Percentiles rank a stretch among this genome's conserved stretches.
Conservation (phyloP, 2,797 vertebrate species). For the Poecilia wingei region DNA sequence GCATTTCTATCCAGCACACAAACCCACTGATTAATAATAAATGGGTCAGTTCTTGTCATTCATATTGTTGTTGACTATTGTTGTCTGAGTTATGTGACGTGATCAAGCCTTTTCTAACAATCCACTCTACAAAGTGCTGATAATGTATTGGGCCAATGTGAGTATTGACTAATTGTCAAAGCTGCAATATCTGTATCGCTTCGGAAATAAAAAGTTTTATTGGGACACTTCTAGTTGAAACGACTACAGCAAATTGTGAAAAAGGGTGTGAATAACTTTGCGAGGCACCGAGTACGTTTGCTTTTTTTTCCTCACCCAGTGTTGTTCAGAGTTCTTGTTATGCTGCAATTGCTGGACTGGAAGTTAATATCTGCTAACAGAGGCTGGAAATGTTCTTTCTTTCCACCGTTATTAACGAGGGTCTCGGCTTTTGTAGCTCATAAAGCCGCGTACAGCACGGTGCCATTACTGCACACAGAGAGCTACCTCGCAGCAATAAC, state of each 20-base stretch:
- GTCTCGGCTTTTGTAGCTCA: constrained; percentile 47
- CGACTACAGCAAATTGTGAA: neutral
- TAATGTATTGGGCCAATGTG: too few species aligned
- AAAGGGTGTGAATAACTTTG: neutral
- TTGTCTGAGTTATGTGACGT: neutral
- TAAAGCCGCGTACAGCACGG: constrained; percentile 22
- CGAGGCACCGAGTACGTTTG: neutral
- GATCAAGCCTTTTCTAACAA: neutral
- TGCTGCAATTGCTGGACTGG: neutral
- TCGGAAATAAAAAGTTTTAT: too few species aligned
- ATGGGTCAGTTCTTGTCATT: too few species aligned
- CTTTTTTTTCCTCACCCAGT: neutral
- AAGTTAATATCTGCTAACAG: neutral
- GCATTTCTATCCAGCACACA: too few species aligned
- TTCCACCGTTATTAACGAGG: constrained; percentile 49
- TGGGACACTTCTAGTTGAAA: neutral
- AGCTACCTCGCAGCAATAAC: constrained; percentile 66
- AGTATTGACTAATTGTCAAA: too few species aligned
- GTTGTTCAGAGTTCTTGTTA: constrained; percentile 1
- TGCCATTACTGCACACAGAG: constrained; percentile 48
- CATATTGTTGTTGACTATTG: too few species aligned
- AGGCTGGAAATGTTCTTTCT: constrained; percentile 35
- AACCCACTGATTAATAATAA: too few species aligned
- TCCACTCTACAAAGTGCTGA: neutral
- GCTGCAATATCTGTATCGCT: too few species aligned